These are phyloP conservation scores for Echeneis naucrates DNA, from an alignment of 2,797 vertebrate species.

Conservation along the genomic window DNA sequence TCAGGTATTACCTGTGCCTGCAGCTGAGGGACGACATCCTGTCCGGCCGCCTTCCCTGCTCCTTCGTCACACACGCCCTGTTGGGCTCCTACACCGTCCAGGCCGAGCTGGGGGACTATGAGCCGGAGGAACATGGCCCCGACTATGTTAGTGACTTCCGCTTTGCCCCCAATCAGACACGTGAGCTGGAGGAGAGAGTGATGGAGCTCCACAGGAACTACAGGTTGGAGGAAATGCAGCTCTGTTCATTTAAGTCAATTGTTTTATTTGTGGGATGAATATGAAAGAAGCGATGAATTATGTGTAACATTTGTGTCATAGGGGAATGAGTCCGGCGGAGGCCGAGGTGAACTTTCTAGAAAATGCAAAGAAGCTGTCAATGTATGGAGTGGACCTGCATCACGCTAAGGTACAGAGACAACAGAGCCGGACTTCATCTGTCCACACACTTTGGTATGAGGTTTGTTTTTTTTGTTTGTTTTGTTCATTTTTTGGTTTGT, in stretches of 20 bases:
- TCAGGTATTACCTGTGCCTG: slow-evolving; percentile 97
- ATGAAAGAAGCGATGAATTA: slow-evolving; percentile 26
- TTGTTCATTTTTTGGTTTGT: too few relatives aligned
- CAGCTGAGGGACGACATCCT: slow-evolving; percentile 97
- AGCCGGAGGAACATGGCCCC: slow-evolving; percentile 91
- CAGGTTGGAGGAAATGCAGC: slow-evolving; percentile 80
- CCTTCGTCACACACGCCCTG: slow-evolving; percentile 96
- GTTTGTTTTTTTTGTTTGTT: too few relatives aligned
- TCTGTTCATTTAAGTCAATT: slow-evolving; percentile 18
- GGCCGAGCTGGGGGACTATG: slow-evolving; percentile 94
- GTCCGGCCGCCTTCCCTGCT: slow-evolving; percentile 95
- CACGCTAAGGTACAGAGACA: slow-evolving; percentile 91
- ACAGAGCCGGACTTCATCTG: neutral
- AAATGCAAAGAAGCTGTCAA: slow-evolving; percentile 99
- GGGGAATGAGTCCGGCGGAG: slow-evolving; percentile 97
- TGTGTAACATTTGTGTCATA: slow-evolving; percentile 67
- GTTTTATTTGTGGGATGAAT: slow-evolving; percentile 11
- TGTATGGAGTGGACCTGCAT: slow-evolving; percentile 98
- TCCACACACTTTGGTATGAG: neutral
- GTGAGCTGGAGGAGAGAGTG: slow-evolving; percentile 96
- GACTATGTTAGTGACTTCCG: slow-evolving; percentile 94
- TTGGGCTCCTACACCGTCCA: slow-evolving; percentile 97
- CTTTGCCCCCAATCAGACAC: slow-evolving; percentile 96
- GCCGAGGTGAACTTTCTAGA: slow-evolving; percentile 98
- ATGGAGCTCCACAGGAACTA: slow-evolving; percentile 97